Evolutionary conservation across 1,140 invertebrate genomes (phyloP).

Genomic region (Aphis craccivora): DNA sequence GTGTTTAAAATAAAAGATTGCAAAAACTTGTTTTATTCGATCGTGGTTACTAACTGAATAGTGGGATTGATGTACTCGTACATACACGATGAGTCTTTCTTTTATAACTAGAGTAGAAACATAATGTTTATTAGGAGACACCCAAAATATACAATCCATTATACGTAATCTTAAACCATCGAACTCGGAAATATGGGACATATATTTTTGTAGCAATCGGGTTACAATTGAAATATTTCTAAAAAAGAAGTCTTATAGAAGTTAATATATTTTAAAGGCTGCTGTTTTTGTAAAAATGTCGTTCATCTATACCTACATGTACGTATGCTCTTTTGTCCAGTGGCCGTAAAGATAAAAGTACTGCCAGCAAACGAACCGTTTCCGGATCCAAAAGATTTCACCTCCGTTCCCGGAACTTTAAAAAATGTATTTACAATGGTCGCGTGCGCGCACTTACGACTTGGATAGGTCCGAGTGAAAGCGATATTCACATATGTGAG

Average conservation of each 20-base stretch:
- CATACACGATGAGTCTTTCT: neutral
- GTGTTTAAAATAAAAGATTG: neutral
- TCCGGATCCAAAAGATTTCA: conserved; percentile 34
- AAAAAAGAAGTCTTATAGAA: neutral
- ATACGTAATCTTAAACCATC: neutral
- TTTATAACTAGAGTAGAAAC: neutral
- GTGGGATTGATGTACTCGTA: neutral
- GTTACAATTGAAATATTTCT: neutral
- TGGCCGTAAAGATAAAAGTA: neutral
- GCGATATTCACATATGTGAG: conserved; percentile 21
- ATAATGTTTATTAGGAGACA: neutral
- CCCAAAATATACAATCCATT: neutral
- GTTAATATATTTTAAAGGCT: neutral
- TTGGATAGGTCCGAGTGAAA: conserved; percentile 32
- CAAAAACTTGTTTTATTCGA: neutral
- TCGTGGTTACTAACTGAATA: neutral
- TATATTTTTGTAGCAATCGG: neutral
- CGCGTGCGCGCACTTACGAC: neutral
- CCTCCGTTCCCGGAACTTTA: conserved; percentile 30
- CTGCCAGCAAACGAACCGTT: neutral
- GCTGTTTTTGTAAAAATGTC: neutral
- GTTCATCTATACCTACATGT: neutral
- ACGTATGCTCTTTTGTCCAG: neutral
- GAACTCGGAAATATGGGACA: neutral
- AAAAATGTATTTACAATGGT: conserved; percentile 4